Percentiles rank a stretch among this genome's conserved stretches.
Evolutionary conservation across 92 coral and sea anemone genomes (phyloP).

Genomic region (Umimayanthus kanabou): DNA sequence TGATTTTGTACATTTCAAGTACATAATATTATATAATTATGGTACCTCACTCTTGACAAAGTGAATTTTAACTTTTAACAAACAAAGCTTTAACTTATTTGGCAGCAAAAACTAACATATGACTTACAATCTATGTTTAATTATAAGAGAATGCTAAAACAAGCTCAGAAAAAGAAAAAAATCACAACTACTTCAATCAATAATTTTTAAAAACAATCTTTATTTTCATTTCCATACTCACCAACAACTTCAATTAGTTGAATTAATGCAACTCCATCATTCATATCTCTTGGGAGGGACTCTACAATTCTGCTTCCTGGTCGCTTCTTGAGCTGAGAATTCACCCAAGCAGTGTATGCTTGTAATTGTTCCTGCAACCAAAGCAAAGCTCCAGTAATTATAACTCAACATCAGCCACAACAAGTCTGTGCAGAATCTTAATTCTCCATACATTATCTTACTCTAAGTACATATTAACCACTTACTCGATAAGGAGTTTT

Average conservation of each 20-base stretch:
- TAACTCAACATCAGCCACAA: background rate
- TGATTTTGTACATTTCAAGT: no score
- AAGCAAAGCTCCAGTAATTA: background rate
- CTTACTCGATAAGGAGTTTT: conserved; percentile 23
- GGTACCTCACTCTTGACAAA: background rate
- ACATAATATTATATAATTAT: no score
- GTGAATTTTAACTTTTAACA: background rate
- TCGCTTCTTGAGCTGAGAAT: conserved; percentile 92
- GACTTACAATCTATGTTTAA: background rate
- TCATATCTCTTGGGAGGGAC: conserved; percentile 91
- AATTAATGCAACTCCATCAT: conserved; percentile 94
- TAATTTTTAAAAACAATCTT: background rate
- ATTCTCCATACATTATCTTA: background rate
- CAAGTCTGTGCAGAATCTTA: background rate
- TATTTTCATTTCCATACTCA: conserved; percentile 36
- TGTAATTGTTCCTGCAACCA: conserved; percentile 83
- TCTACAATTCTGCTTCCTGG: conserved; percentile 87
- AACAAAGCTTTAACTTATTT: background rate
- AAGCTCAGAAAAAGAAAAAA: background rate
- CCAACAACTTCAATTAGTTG: conserved; percentile 96
- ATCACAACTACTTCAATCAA: no score
- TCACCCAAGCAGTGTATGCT: conserved; percentile 97
- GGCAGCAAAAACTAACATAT: background rate
- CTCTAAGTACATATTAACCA: background rate
- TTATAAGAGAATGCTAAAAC: background rate